Base-by-base conservation (phyloP, 1,140 invertebrate species). In the Sycophaga agraensis region DNA sequence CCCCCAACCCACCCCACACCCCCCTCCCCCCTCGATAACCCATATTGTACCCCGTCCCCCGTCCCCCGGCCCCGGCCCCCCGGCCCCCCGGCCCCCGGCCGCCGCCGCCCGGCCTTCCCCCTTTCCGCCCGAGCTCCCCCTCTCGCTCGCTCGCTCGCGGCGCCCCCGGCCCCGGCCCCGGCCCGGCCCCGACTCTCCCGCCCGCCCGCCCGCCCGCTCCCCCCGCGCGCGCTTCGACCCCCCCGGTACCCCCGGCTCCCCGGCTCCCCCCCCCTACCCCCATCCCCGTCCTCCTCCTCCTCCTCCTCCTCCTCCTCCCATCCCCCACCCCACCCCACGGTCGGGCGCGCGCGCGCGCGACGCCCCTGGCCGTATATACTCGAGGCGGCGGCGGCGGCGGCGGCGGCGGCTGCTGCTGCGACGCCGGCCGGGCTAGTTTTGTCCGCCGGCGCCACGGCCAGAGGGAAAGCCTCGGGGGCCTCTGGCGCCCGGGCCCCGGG, bases 321-420 rank as follows among this genome's bases (percentile, higher is more conserved):
- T 34, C 42, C 14, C 59, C 34, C 42, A 3, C 31, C 22, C 42
- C 51, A 11, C 37, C 51, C 40, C 57, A 19, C 43, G 22, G 19
- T 48, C 37, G 16, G 40, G n/a, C 37, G 54, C 66, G 16, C 40
- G 35, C 64, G 51, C 66, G 57, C 64, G 45, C 74, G 70, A 72
- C 71, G 73, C 73, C 77, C 73, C 76, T 77, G 74, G 74, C 76
- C 76, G 76, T 79, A 79, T 78, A 79, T 78, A 79, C 78, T 75
- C 73, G 61, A 68, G 70, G 67, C 69, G 59, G 59, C 53, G 59
- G 55, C 45, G 34, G 57, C 55, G 24, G 59, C 59, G 26, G 51
- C 58, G 35, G 58, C 39, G 22, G 19, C 56, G 46, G 43, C 55
- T 17, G 43, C 34, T 11, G 24, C 24, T 21, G 31, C 43, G 31